Evolutionary conservation across 2,888 invertebrate species (phyloP).

Genomic region (Vesta saturnalis): DNA sequence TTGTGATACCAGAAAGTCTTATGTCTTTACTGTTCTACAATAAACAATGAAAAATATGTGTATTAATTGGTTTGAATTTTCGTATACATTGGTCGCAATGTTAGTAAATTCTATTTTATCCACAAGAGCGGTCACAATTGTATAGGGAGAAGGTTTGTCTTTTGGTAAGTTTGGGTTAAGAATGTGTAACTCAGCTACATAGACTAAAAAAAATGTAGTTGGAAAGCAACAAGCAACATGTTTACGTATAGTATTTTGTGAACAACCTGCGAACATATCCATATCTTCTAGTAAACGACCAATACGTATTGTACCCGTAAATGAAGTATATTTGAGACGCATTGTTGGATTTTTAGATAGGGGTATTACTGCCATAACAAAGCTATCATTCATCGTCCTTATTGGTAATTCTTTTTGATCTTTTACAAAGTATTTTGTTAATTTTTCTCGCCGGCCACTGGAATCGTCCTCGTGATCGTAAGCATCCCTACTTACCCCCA

Average conservation of each 20-base stretch:
- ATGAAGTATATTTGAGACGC: conserved; percentile 72
- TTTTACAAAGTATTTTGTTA: conserved; percentile 66
- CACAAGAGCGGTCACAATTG: conserved; percentile 78
- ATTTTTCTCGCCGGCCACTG: conserved; percentile 64
- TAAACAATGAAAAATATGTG: conserved; percentile 39
- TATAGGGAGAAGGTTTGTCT: conserved; percentile 66
- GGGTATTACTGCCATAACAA: conserved; percentile 72
- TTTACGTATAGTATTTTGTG: too few relatives aligned
- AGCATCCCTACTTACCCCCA: background rate
- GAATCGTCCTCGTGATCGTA: conserved; percentile 32
- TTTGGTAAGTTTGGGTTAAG: conserved; percentile 67
- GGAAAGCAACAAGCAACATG: too few relatives aligned
- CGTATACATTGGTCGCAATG: background rate
- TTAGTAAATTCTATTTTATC: conserved; percentile 62
- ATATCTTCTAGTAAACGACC: conserved; percentile 80
- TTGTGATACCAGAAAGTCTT: conserved; percentile 75
- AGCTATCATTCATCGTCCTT: conserved; percentile 73
- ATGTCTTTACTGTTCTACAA: conserved; percentile 71
- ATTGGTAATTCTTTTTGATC: conserved; percentile 68
- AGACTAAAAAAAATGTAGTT: conserved; percentile 65
- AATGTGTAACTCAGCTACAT: conserved; percentile 74
- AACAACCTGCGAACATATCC: conserved; percentile 79
- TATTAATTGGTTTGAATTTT: background rate
- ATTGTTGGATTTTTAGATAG: conserved; percentile 66
- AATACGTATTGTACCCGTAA: conserved; percentile 70